These are phyloP conservation scores for Paguma larvata DNA, from an alignment of 2,797 vertebrate species.

Conservation along the genomic window DNA sequence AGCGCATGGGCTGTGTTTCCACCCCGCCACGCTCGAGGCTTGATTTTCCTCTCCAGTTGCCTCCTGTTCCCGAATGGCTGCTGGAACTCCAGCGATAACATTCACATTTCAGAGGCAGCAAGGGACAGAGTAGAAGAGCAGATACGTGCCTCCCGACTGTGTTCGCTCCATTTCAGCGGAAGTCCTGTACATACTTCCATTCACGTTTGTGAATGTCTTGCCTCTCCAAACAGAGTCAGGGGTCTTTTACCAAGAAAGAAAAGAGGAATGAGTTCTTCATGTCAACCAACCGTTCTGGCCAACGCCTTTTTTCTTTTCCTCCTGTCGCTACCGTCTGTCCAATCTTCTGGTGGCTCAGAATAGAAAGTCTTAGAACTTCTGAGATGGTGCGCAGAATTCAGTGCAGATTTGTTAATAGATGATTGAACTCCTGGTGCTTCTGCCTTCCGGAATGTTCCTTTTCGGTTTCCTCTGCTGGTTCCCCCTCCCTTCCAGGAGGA, in stretches of 20 bases:
- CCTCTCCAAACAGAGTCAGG: not conserved
- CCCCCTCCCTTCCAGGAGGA: not conserved
- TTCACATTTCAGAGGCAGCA: not conserved
- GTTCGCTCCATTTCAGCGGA: not conserved
- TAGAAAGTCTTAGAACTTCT: slow-evolving; percentile 4
- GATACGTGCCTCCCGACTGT: not conserved
- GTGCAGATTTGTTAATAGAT: not conserved
- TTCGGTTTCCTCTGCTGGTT: not conserved
- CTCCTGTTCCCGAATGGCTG: not conserved
- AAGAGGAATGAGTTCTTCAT: not conserved
- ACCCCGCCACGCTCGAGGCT: not conserved
- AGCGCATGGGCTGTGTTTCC: not conserved
- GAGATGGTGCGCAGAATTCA: not conserved
- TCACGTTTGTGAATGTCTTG: not conserved
- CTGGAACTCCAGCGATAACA: not conserved
- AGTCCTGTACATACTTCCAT: not conserved
- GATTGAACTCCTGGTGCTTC: not conserved
- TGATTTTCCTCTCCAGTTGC: not conserved
- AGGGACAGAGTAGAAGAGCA: not conserved
- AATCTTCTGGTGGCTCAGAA: not conserved
- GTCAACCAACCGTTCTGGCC: not conserved
- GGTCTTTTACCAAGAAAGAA: not conserved
- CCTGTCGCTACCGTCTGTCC: not conserved
- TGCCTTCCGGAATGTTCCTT: not conserved
- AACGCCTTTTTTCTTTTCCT: not conserved